Conservation (phyloP, 1,140 invertebrate species). For the Tetraneura akinire region DNA sequence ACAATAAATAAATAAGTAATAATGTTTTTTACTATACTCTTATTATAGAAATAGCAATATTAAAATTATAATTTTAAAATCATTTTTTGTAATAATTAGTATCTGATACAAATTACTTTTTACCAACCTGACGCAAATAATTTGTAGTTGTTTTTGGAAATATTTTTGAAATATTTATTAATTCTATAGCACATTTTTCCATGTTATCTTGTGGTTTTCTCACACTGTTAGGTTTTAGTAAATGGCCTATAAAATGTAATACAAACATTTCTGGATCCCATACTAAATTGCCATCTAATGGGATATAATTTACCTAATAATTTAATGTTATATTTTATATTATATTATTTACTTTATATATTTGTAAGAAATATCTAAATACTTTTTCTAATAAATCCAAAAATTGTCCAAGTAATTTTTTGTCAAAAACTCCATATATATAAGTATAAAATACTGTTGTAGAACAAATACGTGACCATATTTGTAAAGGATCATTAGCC, state of each 20-base stretch:
- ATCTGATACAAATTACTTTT: not conserved
- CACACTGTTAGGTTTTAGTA: conserved; percentile 19
- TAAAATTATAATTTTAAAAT: no score
- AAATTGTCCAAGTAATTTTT: conserved; percentile 43
- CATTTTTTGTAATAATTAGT: no score
- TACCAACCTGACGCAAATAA: conserved; percentile 31
- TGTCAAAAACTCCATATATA: conserved; percentile 46
- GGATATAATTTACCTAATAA: conserved; percentile 37
- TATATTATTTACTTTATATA: not conserved
- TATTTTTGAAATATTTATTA: conserved; percentile 17
- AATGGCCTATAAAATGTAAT: conserved; percentile 32
- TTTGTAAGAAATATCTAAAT: not conserved
- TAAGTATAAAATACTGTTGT: conserved; percentile 48
- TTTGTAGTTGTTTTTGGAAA: conserved; percentile 20
- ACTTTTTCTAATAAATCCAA: conserved; percentile 45
- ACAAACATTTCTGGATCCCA: conserved; percentile 49
- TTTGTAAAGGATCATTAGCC: not conserved
- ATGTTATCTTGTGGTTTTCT: conserved; percentile 29
- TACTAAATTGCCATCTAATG: conserved; percentile 44
- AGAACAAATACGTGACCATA: conserved; percentile 41
- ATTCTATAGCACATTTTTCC: conserved; percentile 26
- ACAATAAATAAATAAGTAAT: no score
- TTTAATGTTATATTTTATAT: not conserved
- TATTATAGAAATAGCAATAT: no score
- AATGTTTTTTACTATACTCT: no score